Evolutionary conservation across 2,888 invertebrate genomes (phyloP), one percentile per base, ranked within the genome.

Genomic region (Xestia sexstrigata): DNA sequence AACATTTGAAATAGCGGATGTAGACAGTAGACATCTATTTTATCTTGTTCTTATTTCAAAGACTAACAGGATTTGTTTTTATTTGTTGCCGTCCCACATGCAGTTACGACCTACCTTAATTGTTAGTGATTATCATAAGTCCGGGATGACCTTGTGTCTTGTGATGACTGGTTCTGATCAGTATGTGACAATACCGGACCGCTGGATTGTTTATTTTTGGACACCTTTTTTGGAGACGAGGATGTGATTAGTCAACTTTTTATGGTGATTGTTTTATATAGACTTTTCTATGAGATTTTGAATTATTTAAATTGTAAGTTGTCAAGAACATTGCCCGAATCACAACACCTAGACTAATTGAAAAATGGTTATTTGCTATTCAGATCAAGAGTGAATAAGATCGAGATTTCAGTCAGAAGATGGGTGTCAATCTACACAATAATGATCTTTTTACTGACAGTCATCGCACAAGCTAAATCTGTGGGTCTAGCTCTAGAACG

Each of bases 101-200:
- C 49, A 70, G 42, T 70, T 76, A 23, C 74, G 83, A 85, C 86
- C 83, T 86, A 74, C 87, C 79, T 81, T 91, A 91, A 89, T 90
- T 84, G 81, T 84, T n/a, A 77, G 79, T 76, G 85, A 91, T 89
- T 88, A 91, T 87, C 82, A 84, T 72, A 85, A 80, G 91, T 89
- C 92, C 91, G 86, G 67, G 55, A 68, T 81, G 90, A 91, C 92
- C 91, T 92, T 90, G 91, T 73, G 67, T 58, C 77, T 76, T 83
- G 80, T 63, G 78, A 79, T 83, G 81, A 85, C 78, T 83, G 85
- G 78, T 80, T 81, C 74, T 74, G 76, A 52, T 71, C 72, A 78
- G 52, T 76, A 76, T 68, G 78, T 76, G 81, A 79, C 84, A 80
- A 82, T 83, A 80, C 77, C 69, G 70, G 55, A 74, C 47, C 23